Percentiles rank a stretch among this genome's conserved stretches.
phyloP scores from a whole-genome alignment of 2,797 vertebrate species.

The Xiphorhynchus erythropygius region DNA sequence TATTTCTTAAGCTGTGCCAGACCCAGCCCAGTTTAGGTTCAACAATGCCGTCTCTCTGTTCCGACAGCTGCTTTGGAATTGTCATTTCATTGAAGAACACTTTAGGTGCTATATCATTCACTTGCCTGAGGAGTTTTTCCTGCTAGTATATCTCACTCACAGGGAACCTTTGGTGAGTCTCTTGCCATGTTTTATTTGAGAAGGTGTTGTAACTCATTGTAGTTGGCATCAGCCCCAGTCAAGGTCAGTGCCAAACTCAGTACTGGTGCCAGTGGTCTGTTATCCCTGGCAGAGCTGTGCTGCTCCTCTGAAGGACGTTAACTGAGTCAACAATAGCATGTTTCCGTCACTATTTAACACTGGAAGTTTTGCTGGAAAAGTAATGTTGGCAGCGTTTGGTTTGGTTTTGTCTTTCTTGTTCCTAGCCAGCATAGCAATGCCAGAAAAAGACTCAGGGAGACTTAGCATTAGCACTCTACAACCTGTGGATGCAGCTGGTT shows the following conservation, averaged over 20 bases:
- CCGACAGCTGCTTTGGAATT: neutral
- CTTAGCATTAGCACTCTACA: neutral
- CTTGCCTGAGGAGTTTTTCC: neutral
- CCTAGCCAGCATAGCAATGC: neutral
- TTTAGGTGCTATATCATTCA: neutral
- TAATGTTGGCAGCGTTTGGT: neutral
- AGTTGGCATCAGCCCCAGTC: neutral
- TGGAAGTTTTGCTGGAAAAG: constrained; percentile 49
- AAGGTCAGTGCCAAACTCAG: neutral
- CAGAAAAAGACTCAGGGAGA: neutral
- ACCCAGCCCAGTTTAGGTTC: neutral
- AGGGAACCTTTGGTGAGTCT: neutral
- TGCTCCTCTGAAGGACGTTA: constrained; percentile 7
- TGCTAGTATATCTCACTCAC: neutral
- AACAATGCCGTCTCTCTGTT: neutral
- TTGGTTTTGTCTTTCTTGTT: constrained; percentile 14
- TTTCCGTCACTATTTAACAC: neutral
- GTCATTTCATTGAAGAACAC: neutral
- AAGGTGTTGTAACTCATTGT: constrained; percentile 14
- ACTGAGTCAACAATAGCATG: neutral
- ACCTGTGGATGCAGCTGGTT: neutral
- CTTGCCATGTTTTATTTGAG: constrained; percentile 5
- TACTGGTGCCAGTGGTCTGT: constrained; percentile 26
- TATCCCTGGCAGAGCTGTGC: constrained; percentile 25
- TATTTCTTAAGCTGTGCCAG: neutral